Percentiles rank a stretch among this genome's conserved stretches.
Evolutionary conservation across 2,113 vertebrate genomes (phyloP).

Genomic region (Phrynocephalus versicolor): DNA sequence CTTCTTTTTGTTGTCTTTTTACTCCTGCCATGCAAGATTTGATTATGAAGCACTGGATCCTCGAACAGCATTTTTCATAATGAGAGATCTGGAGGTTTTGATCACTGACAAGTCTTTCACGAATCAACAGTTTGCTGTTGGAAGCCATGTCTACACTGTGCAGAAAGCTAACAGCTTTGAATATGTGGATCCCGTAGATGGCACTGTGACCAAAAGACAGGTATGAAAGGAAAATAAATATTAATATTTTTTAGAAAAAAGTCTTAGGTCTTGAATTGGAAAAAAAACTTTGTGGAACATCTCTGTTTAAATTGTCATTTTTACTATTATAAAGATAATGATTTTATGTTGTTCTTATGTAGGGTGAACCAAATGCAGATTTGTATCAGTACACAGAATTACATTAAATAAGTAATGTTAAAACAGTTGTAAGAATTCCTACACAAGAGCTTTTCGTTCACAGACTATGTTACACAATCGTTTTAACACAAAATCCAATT

Average conservation of each 20-base stretch:
- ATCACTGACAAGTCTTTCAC: slow-evolving; percentile 92
- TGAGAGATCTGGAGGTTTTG: slow-evolving; percentile 91
- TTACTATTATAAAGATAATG: background rate
- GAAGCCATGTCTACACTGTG: slow-evolving; percentile 88
- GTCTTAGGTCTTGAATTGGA: background rate
- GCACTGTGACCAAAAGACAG: slow-evolving; percentile 95
- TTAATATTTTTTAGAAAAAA: background rate
- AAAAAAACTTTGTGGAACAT: background rate
- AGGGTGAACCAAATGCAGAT: background rate
- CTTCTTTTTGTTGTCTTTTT: slow-evolving; percentile 23
- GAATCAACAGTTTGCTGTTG: slow-evolving; percentile 95
- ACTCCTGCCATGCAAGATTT: slow-evolving; percentile 78
- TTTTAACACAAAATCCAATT: background rate
- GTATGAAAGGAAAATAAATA: slow-evolving; percentile 71
- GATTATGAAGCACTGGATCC: slow-evolving; percentile 96
- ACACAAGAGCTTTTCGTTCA: background rate
- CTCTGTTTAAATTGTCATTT: background rate
- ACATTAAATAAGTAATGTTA: background rate
- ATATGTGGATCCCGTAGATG: slow-evolving; percentile 96
- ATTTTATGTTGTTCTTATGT: background rate
- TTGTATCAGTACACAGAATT: background rate
- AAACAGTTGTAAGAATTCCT: background rate
- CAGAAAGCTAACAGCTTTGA: slow-evolving; percentile 95
- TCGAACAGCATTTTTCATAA: slow-evolving; percentile 88
- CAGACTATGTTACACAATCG: background rate